A percentile compares a stretch with the other conserved stretches of the same genome.
phyloP scores from a whole-genome alignment of 2,113 vertebrate genomes.

The Diadophis punctatus region DNA sequence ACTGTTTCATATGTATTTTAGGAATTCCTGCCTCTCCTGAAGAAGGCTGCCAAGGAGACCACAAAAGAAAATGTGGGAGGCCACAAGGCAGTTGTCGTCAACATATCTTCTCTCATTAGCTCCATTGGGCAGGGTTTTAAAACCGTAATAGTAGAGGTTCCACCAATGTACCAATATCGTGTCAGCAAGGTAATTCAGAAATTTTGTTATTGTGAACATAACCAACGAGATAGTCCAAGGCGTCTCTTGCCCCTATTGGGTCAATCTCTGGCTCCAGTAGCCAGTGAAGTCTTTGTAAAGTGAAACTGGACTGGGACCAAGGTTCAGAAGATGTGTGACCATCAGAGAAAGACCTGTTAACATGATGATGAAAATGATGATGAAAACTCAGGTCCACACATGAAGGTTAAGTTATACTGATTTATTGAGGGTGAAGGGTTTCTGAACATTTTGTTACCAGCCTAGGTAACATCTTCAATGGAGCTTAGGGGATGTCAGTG shows the following conservation, averaged over 20 bases:
- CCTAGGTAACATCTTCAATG: neutral
- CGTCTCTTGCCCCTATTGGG: neutral
- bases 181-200: neutral
- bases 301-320: neutral
- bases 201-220: neutral
- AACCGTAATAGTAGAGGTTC: neutral
- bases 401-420: neutral
- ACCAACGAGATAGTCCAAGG: neutral
- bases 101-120: neutral
- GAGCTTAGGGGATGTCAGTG: too few species aligned
- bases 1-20: neutral
- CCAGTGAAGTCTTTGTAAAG: neutral
- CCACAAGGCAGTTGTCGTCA: neutral
- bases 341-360: neutral
- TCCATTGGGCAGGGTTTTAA: neutral
- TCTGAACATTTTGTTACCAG: neutral
- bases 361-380: neutral
- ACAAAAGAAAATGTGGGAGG: neutral
- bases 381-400: neutral
- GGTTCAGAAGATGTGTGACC: neutral
- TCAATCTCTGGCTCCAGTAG: neutral
- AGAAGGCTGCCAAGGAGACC: neutral
- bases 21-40: neutral
- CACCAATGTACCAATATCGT: neutral
- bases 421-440: neutral